phyloP scores from a whole-genome alignment of 2,888 invertebrate genomes.

The Octonoba sinensis region DNA sequence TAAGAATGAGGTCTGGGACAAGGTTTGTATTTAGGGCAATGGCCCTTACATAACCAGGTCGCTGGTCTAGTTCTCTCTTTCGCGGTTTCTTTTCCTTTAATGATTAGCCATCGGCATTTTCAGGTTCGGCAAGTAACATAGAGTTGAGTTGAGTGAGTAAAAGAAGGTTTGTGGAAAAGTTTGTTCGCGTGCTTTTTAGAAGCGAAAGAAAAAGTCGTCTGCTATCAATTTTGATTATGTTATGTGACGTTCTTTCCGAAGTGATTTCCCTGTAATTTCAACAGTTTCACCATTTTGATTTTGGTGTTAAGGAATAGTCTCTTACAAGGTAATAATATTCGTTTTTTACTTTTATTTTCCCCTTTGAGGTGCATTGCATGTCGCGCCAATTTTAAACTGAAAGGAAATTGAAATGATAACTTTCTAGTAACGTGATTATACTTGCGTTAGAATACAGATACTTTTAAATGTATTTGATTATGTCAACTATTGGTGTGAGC shows the following conservation, averaged over 20 bases:
- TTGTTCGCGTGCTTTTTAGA: not conserved
- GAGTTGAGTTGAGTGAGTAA: conserved; percentile 20
- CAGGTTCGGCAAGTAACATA: conserved; percentile 26
- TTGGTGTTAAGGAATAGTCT: no score
- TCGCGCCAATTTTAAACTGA: no score
- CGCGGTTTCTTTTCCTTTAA: conserved; percentile 56
- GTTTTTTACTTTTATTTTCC: no score
- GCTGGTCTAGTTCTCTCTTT: conserved; percentile 59
- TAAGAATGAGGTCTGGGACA: conserved; percentile 58
- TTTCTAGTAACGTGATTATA: no score
- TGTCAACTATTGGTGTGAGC: no score
- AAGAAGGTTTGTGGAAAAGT: conserved; percentile 14
- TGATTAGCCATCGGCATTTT: conserved; percentile 58
- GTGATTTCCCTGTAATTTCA: no score
- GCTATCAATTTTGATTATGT: conserved; percentile 2
- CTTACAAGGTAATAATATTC: no score
- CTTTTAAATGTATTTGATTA: no score
- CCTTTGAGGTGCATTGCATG: no score
- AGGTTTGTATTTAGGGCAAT: conserved; percentile 60
- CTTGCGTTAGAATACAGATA: no score
- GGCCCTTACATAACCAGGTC: conserved; percentile 59
- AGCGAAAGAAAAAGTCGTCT: conserved; percentile 38
- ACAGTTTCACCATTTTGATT: no score
- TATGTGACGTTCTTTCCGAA: not conserved
- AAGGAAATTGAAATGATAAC: no score